Conservation (phyloP, 1,140 invertebrate species). For the Pseudachorutes palmiensis region DNA sequence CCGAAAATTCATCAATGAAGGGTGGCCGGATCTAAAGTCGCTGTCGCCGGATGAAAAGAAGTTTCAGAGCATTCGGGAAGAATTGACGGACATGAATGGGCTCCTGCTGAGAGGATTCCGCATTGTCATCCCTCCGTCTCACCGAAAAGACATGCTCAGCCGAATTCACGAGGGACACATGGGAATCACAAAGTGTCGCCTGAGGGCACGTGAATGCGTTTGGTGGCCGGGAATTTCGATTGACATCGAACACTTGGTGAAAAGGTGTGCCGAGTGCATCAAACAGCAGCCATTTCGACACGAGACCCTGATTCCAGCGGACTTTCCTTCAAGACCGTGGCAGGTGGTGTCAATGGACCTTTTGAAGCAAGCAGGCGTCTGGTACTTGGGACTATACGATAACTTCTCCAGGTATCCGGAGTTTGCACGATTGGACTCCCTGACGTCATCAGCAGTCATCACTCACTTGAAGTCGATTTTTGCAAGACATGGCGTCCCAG, state of each 20-base stretch:
- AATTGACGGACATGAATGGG: background rate
- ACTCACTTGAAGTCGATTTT: conserved; percentile 24
- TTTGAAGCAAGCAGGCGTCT: background rate
- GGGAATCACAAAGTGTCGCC: background rate
- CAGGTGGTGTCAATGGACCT: conserved; percentile 16
- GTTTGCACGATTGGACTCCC: background rate
- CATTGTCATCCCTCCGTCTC: background rate
- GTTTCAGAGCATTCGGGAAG: background rate
- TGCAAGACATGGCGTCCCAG: conserved; percentile 26
- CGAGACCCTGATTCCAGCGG: conserved; percentile 7
- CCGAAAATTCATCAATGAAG: background rate
- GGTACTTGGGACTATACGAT: conserved; percentile 12
- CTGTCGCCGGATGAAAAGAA: background rate
- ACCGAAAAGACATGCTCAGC: background rate
- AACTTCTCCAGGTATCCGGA: conserved; percentile 22
- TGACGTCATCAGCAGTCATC: conserved; percentile 12
- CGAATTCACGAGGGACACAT: background rate
- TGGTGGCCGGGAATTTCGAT: background rate
- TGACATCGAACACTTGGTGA: background rate
- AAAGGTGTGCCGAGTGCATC: background rate
- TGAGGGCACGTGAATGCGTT: background rate
- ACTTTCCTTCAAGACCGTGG: conserved; percentile 18
- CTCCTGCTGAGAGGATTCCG: background rate
- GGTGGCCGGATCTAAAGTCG: background rate
- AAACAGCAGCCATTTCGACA: background rate